phyloP scores from a whole-genome alignment of 64 coral and sea anemone genomes.

The Montipora foliosa region DNA sequence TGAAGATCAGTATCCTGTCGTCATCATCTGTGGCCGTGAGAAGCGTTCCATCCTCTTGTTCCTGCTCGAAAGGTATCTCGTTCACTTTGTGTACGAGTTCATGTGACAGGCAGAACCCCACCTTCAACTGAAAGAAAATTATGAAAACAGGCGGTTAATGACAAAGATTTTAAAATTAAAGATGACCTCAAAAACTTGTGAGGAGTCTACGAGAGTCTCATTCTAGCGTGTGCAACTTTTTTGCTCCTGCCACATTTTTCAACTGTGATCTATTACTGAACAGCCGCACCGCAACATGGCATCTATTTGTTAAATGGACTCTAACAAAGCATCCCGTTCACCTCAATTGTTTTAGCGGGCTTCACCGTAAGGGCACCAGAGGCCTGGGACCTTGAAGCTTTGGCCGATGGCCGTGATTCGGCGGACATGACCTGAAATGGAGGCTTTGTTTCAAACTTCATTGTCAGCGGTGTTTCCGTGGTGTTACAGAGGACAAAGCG shows the following conservation, averaged over 20 bases:
- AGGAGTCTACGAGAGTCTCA: too few species aligned
- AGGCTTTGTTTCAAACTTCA: too few species aligned
- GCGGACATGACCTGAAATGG: too few species aligned
- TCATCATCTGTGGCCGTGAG: constrained; percentile 47
- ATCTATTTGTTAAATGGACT: too few species aligned
- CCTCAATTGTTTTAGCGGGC: constrained; percentile 91
- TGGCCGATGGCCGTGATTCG: too few species aligned
- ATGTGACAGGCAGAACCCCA: constrained; percentile 84
- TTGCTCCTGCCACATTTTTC: too few species aligned
- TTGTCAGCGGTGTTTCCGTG: neutral
- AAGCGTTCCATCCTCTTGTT: constrained; percentile 57
- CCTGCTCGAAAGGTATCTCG: constrained; percentile 42
- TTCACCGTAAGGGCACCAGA: constrained; percentile 69
- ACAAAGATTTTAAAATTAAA: neutral
- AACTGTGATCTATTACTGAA: too few species aligned
- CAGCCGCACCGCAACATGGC: too few species aligned
- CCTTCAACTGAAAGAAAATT: constrained; percentile 57
- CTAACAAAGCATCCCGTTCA: neutral
- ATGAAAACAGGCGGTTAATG: neutral
- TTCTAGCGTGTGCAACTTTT: too few species aligned
- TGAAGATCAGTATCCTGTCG: constrained; percentile 77
- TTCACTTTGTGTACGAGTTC: constrained; percentile 75
- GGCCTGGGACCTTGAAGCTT: neutral
- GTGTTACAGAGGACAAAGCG: constrained; percentile 85
- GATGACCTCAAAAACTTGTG: too few species aligned